Evolutionary conservation across 2,888 invertebrate genomes (phyloP).

Genomic region (Osmoderma eremita): DNA sequence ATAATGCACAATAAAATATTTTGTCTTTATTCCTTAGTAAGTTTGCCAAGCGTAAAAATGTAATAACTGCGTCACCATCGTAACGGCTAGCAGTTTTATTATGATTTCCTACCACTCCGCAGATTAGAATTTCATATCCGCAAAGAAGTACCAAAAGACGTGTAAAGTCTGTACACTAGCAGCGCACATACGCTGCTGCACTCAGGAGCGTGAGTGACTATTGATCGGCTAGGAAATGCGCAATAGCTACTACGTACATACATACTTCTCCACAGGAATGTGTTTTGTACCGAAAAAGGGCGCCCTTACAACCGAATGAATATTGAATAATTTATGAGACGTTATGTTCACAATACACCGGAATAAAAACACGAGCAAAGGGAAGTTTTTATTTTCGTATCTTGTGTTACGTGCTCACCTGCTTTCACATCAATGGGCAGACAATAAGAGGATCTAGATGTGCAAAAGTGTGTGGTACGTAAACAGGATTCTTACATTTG

Average conservation of each 20-base stretch:
- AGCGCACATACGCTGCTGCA: slow-evolving; percentile 28
- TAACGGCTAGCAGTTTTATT: too few species aligned
- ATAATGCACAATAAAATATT: too few species aligned
- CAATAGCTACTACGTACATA: too few species aligned
- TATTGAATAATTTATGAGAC: slow-evolving; percentile 35
- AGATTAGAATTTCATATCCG: slow-evolving; percentile 2
- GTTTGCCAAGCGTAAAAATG: too few species aligned
- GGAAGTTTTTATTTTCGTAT: slow-evolving; percentile 10
- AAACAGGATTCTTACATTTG: too few species aligned
- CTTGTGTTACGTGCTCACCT: not conserved
- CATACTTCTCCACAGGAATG: slow-evolving; percentile 32
- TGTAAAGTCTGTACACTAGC: slow-evolving; percentile 10
- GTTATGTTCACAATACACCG: slow-evolving; percentile 22
- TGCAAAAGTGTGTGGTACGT: too few species aligned
- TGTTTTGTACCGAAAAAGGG: slow-evolving; percentile 26
- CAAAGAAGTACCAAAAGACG: slow-evolving; percentile 6
- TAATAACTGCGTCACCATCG: too few species aligned
- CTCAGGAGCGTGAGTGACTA: slow-evolving; percentile 30
- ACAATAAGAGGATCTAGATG: too few species aligned
- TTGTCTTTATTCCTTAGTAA: too few species aligned
- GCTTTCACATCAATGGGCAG: too few species aligned
- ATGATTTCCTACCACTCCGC: too few species aligned
- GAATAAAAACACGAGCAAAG: slow-evolving; percentile 16
- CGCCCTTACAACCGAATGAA: slow-evolving; percentile 11
- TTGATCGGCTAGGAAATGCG: slow-evolving; percentile 32